Evolutionary conservation across 2,797 vertebrate genomes (phyloP).

Genomic region (Octomys mimax): DNA sequence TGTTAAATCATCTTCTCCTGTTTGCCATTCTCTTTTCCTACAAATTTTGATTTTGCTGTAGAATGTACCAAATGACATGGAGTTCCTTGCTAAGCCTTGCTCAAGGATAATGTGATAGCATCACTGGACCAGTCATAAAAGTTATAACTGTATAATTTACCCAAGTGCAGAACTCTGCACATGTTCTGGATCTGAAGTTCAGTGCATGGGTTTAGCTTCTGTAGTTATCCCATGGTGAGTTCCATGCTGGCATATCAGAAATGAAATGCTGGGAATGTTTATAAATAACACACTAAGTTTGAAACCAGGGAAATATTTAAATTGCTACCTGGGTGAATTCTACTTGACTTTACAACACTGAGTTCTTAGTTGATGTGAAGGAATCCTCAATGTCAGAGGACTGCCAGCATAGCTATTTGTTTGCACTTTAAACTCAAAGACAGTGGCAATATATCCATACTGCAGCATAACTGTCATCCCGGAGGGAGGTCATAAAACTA

Average conservation of each 20-base stretch:
- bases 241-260: background rate
- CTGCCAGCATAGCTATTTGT: background rate
- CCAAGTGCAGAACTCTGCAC: background rate
- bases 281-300: conserved; percentile 31
- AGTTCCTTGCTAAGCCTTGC: background rate
- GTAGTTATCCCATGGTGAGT: background rate
- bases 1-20: background rate
- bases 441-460: background rate
- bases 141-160: background rate
- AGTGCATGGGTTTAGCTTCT: background rate
- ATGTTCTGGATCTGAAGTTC: background rate
- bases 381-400: background rate
- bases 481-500: background rate
- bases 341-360: background rate
- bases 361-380: conserved; percentile 19
- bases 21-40: background rate
- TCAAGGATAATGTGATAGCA: background rate
- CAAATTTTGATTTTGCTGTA: conserved; percentile 20
- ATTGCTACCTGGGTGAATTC: background rate
- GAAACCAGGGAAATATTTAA: background rate
- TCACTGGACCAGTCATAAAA: conserved; percentile 32
- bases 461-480: background rate
- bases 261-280: background rate
- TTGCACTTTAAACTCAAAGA: background rate
- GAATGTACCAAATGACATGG: background rate